Base-by-base conservation (phyloP, 2,888 invertebrate genomes). In the Phaonia tiefii region DNA sequence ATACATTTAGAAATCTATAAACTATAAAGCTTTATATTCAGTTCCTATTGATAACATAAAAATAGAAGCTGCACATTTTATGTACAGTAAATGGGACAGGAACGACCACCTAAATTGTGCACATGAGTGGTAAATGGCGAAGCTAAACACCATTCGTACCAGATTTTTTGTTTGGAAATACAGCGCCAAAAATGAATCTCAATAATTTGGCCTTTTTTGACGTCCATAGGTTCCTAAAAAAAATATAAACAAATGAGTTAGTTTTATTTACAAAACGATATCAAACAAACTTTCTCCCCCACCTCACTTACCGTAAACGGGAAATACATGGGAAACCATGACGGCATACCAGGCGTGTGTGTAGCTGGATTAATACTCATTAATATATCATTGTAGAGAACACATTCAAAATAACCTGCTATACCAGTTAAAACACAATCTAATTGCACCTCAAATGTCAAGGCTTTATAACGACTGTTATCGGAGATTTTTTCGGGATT, bases 241-340 rank as follows among this genome's bases (percentile, higher is more conserved):
- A 66, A 42, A 63, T 26, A 78, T 56, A 66, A 66, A 22, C 58
- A n/a, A 8, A 20, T 49, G 31, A 44, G 17, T 44, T 4, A 60
- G 3, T n/a, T 25, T n/a, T n/a, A n/a, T n/a, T 7, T 1, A 0
- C n/a, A n/a, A n/a, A n/a, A n/a, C n/a, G n/a, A n/a, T n/a, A n/a
- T n/a, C n/a, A n/a, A n/a, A n/a, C n/a, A n/a, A n/a, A n/a, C n/a
- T n/a, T n/a, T n/a, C n/a, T n/a, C n/a, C n/a, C n/a, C n/a, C n/a
- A n/a, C n/a, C 22, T 15, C 20, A 78, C 91, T 91, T 91, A 96
- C 96, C 91, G 93, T 93, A 58, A 98, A 93, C 8, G 99, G 99
- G 88, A 99, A 98, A 86, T 96, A 96, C 83, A 98, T 96, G 5
- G 99, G 98, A 90, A 99, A 99, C 99, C 99, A 99, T 82, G 98